Evolutionary conservation across 92 coral and sea anemone species (phyloP).

Genomic region (Chrysogorgia sp.): DNA sequence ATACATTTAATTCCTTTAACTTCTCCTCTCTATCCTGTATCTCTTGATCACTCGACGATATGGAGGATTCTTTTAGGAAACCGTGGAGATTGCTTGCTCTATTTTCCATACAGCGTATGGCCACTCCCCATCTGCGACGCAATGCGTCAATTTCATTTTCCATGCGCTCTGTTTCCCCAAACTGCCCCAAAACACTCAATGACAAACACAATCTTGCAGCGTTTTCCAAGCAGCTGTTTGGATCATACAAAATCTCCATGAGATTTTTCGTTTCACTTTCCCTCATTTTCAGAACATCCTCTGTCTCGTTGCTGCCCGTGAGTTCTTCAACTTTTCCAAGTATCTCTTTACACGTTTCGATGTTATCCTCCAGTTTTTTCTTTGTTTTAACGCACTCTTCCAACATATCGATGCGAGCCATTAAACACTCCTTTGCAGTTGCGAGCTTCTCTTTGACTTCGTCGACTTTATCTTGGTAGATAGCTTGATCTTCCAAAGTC

Average conservation of each 20-base stretch:
- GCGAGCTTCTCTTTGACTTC: constrained; percentile 63
- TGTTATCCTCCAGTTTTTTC: constrained; percentile 52
- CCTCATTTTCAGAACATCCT: constrained; percentile 42
- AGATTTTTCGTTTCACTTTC: neutral
- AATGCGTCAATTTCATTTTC: neutral
- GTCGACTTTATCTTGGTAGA: constrained; percentile 40
- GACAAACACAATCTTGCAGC: constrained; percentile 19
- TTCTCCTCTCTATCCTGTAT: too few relatives aligned
- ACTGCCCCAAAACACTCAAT: constrained; percentile 16
- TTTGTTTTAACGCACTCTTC: constrained; percentile 54
- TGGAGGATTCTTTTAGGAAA: neutral
- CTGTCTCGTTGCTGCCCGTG: constrained; percentile 19
- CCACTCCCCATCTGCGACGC: constrained; percentile 13
- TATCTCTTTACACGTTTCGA: constrained; percentile 61
- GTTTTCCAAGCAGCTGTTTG: constrained; percentile 31
- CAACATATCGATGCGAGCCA: constrained; percentile 49
- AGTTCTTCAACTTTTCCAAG: constrained; percentile 57
- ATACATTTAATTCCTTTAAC: neutral
- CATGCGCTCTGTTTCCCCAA: neutral
- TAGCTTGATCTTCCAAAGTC: constrained; percentile 13
- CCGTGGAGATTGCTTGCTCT: neutral
- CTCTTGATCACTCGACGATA: too few relatives aligned
- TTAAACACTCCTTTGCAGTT: constrained; percentile 60
- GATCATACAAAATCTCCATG: neutral
- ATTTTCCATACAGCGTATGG: constrained; percentile 6